A percentile compares a stretch with the other conserved stretches of the same genome.
These are phyloP conservation scores for Drosophila mulleri DNA, from an alignment of 2,888 invertebrate species.

Conservation along the genomic window DNA sequence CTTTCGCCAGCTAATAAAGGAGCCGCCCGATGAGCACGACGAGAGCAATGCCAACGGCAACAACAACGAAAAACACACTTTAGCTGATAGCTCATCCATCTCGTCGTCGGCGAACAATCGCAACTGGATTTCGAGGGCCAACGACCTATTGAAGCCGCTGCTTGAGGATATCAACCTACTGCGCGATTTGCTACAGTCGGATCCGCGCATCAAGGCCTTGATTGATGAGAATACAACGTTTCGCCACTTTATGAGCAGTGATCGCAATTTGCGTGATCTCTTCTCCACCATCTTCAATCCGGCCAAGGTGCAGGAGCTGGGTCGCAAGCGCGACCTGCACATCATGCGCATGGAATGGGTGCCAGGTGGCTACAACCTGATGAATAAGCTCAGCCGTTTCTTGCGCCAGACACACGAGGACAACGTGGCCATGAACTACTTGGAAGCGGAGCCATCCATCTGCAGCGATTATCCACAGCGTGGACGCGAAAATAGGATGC, in stretches of 20 bases:
- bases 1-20: conserved; percentile 28
- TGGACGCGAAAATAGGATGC: conserved; percentile 58
- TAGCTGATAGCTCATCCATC: background rate
- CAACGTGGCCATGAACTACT: conserved; percentile 52
- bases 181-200: conserved; percentile 39
- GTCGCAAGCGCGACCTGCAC: conserved; percentile 52
- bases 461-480: conserved; percentile 44
- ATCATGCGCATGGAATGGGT: conserved; percentile 56
- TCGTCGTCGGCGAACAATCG: background rate
- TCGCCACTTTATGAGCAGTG: conserved; percentile 50
- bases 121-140: background rate
- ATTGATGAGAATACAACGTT: conserved; percentile 40
- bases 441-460: background rate
- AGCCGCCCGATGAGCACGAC: background rate
- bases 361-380: conserved; percentile 39
- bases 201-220: conserved; percentile 33
- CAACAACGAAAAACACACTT: background rate
- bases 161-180: conserved; percentile 34
- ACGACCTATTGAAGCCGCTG: conserved; percentile 12
- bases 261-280: conserved; percentile 55
- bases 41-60: background rate
- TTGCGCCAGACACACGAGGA: conserved; percentile 52
- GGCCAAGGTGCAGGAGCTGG: conserved; percentile 52
- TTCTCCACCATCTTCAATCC: conserved; percentile 40
- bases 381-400: conserved; percentile 23